Percentiles rank a stretch among this genome's conserved stretches.
Conservation (phyloP, 2,888 invertebrate species). For the Byasa hedistus region DNA sequence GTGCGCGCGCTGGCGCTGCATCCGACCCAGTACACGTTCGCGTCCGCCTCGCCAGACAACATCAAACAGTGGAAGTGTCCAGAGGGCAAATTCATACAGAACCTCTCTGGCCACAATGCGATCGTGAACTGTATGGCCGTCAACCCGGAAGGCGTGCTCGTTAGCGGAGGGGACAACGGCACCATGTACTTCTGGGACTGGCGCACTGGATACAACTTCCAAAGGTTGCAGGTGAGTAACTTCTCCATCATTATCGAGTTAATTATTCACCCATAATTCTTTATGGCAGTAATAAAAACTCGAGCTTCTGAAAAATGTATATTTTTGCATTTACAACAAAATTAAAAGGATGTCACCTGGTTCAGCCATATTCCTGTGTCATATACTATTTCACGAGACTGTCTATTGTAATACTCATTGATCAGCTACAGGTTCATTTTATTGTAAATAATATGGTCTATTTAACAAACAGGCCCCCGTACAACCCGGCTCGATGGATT, state of each 20-base stretch:
- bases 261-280: no score
- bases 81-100: conserved; percentile 99
- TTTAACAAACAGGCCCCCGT: conserved; percentile 88
- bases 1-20: conserved; percentile 89
- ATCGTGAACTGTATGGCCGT: conserved; percentile 98
- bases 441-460: no score
- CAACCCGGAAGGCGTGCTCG: conserved; percentile 96
- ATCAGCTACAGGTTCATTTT: no score
- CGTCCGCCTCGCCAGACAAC: conserved; percentile 98
- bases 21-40: conserved; percentile 94
- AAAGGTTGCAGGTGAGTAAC: conserved; percentile 85
- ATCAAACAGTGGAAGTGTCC: conserved; percentile 99
- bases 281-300: no score
- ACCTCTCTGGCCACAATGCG: conserved; percentile 97
- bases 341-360: no score
- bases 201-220: conserved; percentile 99
- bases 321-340: no score
- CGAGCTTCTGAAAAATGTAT: no score
- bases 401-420: no score
- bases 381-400: no score
- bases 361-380: no score
- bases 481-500: conserved; percentile 99
- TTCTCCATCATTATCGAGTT: neutral
- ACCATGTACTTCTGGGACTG: conserved; percentile 99
- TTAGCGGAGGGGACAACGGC: conserved; percentile 99